Base-by-base conservation (phyloP, 2,888 invertebrate species). In the Cryptocheilus praepositus region DNA sequence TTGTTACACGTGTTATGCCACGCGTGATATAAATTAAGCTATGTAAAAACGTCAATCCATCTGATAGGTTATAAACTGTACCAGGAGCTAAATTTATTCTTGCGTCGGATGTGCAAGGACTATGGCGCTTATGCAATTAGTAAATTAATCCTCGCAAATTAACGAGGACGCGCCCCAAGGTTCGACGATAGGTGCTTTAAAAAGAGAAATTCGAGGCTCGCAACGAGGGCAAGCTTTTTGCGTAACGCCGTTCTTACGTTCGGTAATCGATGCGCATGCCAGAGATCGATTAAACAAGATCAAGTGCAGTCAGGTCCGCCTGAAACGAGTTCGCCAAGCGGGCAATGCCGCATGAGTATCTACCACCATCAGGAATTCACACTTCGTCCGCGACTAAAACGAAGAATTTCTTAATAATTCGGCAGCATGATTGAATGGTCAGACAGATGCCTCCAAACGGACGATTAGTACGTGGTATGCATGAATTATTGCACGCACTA, bases 221-320 rank as follows among this genome's bases (percentile, higher is more conserved):
- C 16, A 18, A 49, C 36, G 49, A 49, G 49, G 49, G 49, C 49
- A 36, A 36, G 49, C 49, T 49, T 49, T 49, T 49, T 49, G 49
- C 18, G 49, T 16, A 46, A 28, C 19, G 18, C 54, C n/a, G 28
- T 46, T 18, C 28, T 28, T 18, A 16, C 18, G 21, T 60, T n/a
- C 16, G 49, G 16, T 18, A 49, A 49, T 49, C 49, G 18, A 49
- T 18, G 49, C 49, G 49, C 49, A 49, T 49, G 49, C 49, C 49
- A 49, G n/a, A 49, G 49, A 49, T 49, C 49, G 49, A 49, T 49
- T 49, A 49, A 49, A 18, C 18, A 49, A 16, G 49, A 49, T 49
- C 49, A 49, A 49, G 49, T 18, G 16, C 49, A n/a, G 49, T 13
- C 49, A 8, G 49, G n/a, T 18, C 18, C 49, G 49, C 1, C 16